Evolutionary conservation across 1,140 invertebrate genomes (phyloP).

Genomic region (Oncopodura yosiiana): DNA sequence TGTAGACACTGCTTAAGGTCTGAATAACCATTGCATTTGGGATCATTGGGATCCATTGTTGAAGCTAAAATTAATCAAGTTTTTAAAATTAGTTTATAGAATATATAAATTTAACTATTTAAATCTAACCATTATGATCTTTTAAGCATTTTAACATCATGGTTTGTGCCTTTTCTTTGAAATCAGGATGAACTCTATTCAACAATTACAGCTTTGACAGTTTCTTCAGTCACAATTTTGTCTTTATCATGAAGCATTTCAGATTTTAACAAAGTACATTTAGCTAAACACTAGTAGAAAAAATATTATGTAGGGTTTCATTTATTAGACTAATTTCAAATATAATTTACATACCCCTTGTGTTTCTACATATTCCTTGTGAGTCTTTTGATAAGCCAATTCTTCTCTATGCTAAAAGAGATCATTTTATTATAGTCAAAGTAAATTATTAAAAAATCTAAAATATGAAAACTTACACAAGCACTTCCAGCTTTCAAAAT

Average conservation of each 20-base stretch:
- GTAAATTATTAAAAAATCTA: too few species aligned
- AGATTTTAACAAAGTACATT: conserved; percentile 6
- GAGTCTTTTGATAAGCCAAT: not conserved
- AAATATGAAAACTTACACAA: too few species aligned
- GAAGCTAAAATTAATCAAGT: not conserved
- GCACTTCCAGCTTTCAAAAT: conserved; percentile 4
- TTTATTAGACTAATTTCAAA: too few species aligned
- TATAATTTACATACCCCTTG: conserved; percentile 8
- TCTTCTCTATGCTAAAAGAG: too few species aligned
- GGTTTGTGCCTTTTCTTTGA: conserved; percentile 4
- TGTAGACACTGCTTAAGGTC: conserved; percentile 11
- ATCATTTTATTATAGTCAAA: too few species aligned
- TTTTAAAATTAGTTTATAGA: not conserved
- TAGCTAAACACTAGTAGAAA: conserved; percentile 2
- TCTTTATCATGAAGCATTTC: conserved; percentile 11
- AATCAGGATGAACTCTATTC: conserved; percentile 12
- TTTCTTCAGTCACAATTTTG: conserved; percentile 1
- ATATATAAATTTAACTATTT: not conserved
- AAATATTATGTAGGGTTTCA: not conserved
- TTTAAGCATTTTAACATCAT: conserved; percentile 5
- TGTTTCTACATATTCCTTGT: conserved; percentile 2
- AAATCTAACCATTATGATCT: conserved; percentile 2
- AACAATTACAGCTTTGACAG: not conserved
- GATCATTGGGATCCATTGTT: conserved; percentile 7
- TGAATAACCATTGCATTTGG: conserved; percentile 4